Conservation (phyloP, 1,140 invertebrate species). For the Melitaea cinxia region DNA sequence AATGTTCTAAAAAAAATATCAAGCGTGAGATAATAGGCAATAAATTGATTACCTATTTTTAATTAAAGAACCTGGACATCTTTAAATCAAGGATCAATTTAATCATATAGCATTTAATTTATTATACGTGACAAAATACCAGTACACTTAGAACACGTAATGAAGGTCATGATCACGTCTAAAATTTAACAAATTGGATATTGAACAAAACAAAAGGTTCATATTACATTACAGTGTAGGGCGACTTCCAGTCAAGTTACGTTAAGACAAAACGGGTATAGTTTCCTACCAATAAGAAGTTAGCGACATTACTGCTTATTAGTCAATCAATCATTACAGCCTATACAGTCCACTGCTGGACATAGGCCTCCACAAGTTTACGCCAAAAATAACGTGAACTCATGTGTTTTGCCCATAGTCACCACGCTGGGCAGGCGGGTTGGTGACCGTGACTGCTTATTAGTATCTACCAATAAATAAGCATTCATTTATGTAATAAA, state of each 20-base stretch:
- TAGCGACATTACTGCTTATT: not conserved
- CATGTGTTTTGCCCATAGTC: too few species aligned
- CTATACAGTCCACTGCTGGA: too few species aligned
- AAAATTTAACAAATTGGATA: slow-evolving; percentile 15
- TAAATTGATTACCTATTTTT: not conserved
- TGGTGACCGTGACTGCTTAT: too few species aligned
- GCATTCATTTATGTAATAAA: not conserved
- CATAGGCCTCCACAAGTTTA: too few species aligned
- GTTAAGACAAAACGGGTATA: not conserved
- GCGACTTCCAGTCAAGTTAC: not conserved
- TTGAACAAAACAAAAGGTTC: too few species aligned
- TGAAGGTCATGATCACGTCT: slow-evolving; percentile 26
- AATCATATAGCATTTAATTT: slow-evolving; percentile 29
- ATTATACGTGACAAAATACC: slow-evolving; percentile 3
- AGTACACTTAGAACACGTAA: slow-evolving; percentile 18
- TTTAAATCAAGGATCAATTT: slow-evolving; percentile 28
- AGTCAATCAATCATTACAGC: too few species aligned
- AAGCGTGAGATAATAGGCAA: not conserved
- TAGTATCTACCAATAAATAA: too few species aligned
- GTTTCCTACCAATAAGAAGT: slow-evolving; percentile 2
- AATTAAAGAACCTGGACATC: slow-evolving; percentile 3
- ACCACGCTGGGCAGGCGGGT: too few species aligned
- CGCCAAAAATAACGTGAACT: too few species aligned
- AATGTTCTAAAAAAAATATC: not conserved
- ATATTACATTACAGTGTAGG: not conserved